Percentiles rank a stretch among this genome's conserved stretches.
These are phyloP conservation scores for Anthrax anthrax DNA, from an alignment of 2,888 invertebrate genomes.

Conservation along the genomic window DNA sequence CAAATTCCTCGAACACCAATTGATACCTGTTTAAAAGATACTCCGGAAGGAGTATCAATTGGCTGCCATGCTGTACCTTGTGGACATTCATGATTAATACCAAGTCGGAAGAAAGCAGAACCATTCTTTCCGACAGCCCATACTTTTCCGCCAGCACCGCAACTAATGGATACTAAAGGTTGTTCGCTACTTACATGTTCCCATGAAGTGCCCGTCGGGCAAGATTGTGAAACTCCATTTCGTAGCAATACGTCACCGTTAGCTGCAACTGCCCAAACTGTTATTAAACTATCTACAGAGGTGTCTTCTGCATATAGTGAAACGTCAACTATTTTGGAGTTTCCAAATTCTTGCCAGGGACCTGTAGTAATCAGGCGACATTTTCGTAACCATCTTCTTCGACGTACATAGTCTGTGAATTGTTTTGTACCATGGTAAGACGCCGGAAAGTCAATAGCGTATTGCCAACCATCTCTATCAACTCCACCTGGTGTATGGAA, in stretches of 20 bases:
- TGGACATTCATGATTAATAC: constrained; percentile 52
- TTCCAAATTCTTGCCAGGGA: constrained; percentile 80
- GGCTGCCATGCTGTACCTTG: constrained; percentile 61
- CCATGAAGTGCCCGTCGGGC: constrained; percentile 50
- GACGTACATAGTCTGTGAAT: constrained; percentile 77
- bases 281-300: constrained; percentile 35
- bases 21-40: constrained; percentile 58
- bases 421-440: constrained; percentile 73
- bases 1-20: constrained; percentile 61
- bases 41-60: constrained; percentile 55
- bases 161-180: constrained; percentile 54
- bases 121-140: constrained; percentile 85
- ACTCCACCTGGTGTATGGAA: constrained; percentile 80
- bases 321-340: constrained; percentile 68
- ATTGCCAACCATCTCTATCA: constrained; percentile 89
- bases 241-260: constrained; percentile 78
- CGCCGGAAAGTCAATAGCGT: constrained; percentile 82
- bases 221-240: constrained; percentile 55
- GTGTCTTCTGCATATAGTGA: constrained; percentile 47
- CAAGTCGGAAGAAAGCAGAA: constrained; percentile 62
- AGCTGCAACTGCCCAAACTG: constrained; percentile 73
- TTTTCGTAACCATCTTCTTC: constrained; percentile 69
- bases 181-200: constrained; percentile 53
- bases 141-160: constrained; percentile 50
- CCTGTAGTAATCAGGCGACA: constrained; percentile 71